A percentile compares a stretch with the other conserved stretches of the same genome.
phyloP scores from a whole-genome alignment of 2,888 invertebrate genomes.

The Scaeva pyrastri region DNA sequence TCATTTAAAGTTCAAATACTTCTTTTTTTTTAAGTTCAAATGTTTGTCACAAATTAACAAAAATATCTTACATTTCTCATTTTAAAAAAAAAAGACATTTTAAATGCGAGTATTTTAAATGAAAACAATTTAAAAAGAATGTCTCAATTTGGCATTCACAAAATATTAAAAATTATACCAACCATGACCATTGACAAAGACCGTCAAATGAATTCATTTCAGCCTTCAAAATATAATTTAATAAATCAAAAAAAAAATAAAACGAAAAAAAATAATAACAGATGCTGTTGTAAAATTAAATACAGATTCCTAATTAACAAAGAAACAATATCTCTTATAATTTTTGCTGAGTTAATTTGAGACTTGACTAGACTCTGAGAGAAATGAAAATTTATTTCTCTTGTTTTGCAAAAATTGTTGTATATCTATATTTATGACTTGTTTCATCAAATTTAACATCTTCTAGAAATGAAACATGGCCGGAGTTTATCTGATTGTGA shows the following conservation, averaged over 20 bases:
- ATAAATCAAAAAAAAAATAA: neutral
- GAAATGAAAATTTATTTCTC: neutral
- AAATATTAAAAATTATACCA: neutral
- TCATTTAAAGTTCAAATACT: too few species aligned
- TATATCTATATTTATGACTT: neutral
- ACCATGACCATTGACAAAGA: constrained; percentile 15
- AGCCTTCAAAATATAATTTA: neutral
- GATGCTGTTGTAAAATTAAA: neutral
- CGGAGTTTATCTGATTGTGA: neutral
- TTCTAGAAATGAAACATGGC: neutral
- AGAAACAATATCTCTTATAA: neutral
- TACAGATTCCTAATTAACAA: neutral
- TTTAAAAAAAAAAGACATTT: neutral
- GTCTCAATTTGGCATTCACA: neutral
- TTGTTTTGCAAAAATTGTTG: neutral
- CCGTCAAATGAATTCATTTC: neutral
- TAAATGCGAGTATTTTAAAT: neutral
- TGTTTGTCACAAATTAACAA: too few species aligned
- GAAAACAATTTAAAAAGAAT: neutral
- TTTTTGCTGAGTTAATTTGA: neutral
- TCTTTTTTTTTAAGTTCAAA: too few species aligned
- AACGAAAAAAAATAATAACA: neutral
- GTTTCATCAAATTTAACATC: constrained; percentile 20
- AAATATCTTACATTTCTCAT: too few species aligned
- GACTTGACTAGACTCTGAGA: too few species aligned